phyloP scores from a whole-genome alignment of 2,888 invertebrate species.

The Hyposoter dolosus region DNA sequence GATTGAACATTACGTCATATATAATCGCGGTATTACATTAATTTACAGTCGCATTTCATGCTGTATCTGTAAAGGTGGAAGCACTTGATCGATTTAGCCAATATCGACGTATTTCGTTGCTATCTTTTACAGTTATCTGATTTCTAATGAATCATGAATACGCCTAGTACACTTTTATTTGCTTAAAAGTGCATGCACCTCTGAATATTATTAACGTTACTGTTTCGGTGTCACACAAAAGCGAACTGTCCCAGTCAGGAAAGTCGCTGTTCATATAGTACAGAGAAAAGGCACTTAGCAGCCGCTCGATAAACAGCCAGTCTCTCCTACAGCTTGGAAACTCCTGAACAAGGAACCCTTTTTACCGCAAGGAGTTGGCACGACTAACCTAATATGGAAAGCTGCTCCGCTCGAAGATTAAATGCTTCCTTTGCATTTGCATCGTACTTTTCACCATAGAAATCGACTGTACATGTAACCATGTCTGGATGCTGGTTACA shows the following conservation, averaged over 20 bases:
- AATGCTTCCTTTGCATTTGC: not conserved
- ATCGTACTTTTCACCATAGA: conserved; percentile 2
- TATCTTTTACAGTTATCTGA: not conserved
- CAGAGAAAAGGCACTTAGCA: conserved; percentile 17
- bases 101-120: not conserved
- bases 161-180: not conserved
- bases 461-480: not conserved
- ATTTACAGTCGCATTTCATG: not conserved
- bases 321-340: conserved; percentile 1
- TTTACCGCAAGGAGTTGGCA: conserved; percentile 27
- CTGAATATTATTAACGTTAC: conserved; percentile 23
- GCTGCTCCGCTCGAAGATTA: conserved; percentile 22
- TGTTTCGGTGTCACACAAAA: conserved; percentile 35
- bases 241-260: conserved; percentile 10
- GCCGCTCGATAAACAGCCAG: conserved; percentile 14
- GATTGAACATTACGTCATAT: not conserved
- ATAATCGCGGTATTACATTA: not conserved
- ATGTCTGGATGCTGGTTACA: not conserved
- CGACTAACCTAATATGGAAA: conserved; percentile 47
- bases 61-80: not conserved
- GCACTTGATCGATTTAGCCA: not conserved
- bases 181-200: not conserved
- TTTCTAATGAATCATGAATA: not conserved
- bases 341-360: conserved; percentile 19
- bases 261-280: conserved; percentile 1